Conservation (phyloP, 2,888 invertebrate genomes). For the Archips crataeganus region DNA sequence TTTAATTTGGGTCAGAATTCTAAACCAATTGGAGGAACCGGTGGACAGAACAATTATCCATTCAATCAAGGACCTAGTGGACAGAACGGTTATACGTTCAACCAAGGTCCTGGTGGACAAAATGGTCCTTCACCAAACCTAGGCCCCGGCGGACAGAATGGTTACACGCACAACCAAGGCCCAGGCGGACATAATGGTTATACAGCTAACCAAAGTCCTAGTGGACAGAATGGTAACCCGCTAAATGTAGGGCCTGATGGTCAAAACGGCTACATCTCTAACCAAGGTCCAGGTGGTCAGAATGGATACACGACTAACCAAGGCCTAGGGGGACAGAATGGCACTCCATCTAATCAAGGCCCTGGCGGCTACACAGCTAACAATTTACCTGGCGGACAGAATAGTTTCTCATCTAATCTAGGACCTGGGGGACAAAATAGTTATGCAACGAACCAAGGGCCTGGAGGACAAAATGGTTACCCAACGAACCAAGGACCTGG, state of each 20-base stretch:
- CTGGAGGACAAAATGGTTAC: constrained; percentile 39
- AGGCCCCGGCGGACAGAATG: neutral
- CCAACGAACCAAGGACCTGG: constrained; percentile 31
- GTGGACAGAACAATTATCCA: neutral
- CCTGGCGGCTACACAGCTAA: constrained; percentile 12
- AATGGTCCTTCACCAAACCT: neutral
- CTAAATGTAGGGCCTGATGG: constrained; percentile 20
- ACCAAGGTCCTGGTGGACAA: neutral
- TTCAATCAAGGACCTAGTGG: neutral
- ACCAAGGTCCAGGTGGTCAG: constrained; percentile 24
- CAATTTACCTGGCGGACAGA: neutral
- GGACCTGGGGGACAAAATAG: constrained; percentile 41
- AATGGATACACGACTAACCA: constrained; percentile 14
- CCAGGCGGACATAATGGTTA: constrained; percentile 38
- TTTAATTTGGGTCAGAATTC: neutral
- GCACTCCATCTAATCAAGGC: neutral
- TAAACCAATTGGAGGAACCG: constrained; percentile 1
- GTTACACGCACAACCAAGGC: neutral
- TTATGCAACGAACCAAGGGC: constrained; percentile 15
- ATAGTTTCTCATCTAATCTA: neutral
- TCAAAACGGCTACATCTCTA: constrained; percentile 17
- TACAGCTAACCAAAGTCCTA: neutral
- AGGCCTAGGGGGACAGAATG: constrained; percentile 16
- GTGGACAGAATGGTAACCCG: neutral
- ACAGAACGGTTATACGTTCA: neutral